Conservation (phyloP, 2,113 vertebrate species). For the Perca schrenkii region DNA sequence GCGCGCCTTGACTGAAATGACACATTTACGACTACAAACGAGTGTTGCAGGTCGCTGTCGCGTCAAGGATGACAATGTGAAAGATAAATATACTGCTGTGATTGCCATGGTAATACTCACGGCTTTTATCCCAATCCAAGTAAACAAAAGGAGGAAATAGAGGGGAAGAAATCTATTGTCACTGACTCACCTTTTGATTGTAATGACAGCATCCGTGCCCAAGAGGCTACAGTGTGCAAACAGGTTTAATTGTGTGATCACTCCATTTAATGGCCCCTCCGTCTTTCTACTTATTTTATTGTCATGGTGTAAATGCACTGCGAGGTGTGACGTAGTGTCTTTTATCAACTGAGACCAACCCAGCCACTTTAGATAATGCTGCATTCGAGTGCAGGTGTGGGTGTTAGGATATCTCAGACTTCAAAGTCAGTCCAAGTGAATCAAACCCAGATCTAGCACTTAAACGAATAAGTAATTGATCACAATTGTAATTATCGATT, state of each 20-base stretch:
- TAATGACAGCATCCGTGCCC: not conserved
- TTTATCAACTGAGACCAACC: not conserved
- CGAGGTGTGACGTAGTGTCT: not conserved
- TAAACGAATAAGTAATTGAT: too few species aligned
- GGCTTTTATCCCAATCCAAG: not conserved
- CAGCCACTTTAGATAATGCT: not conserved
- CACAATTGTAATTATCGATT: not conserved
- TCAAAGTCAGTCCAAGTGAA: not conserved
- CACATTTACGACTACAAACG: constrained; percentile 3
- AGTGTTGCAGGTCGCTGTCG: not conserved
- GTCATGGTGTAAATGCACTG: not conserved
- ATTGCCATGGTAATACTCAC: too few species aligned
- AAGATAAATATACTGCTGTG: not conserved
- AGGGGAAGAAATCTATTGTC: not conserved
- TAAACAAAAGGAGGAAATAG: not conserved
- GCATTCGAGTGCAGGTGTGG: not conserved
- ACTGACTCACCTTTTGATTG: constrained; percentile 1
- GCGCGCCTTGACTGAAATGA: not conserved
- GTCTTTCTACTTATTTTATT: not conserved
- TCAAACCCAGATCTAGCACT: not conserved
- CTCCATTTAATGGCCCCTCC: not conserved
- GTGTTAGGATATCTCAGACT: not conserved
- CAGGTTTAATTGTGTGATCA: not conserved
- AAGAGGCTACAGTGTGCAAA: not conserved
- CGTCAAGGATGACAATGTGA: not conserved